A percentile compares a stretch with the other conserved stretches of the same genome.
Evolutionary conservation across 1,140 invertebrate species (phyloP).

Genomic region (Varroa destructor): DNA sequence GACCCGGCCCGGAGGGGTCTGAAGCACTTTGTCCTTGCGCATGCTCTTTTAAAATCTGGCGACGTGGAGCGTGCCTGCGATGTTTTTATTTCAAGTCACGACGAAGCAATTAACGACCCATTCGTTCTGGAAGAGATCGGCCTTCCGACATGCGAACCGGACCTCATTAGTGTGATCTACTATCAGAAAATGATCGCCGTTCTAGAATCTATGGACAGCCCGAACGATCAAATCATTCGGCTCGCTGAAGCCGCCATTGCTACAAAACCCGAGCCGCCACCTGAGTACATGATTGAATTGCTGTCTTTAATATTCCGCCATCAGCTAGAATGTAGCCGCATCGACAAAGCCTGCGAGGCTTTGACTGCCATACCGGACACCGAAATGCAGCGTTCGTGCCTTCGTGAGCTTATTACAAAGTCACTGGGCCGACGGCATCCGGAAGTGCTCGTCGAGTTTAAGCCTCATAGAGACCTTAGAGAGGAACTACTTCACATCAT

Average conservation of each 20-base stretch:
- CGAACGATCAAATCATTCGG: slow-evolving; percentile 3
- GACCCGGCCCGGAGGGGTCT: slow-evolving; percentile 6
- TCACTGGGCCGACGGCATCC: background rate
- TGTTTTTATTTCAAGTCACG: slow-evolving; percentile 13
- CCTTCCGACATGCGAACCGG: background rate
- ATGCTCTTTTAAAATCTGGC: slow-evolving; percentile 14
- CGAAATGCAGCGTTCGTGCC: slow-evolving; percentile 9
- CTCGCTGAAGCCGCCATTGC: slow-evolving; percentile 7
- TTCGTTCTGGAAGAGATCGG: slow-evolving; percentile 18
- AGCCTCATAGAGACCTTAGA: background rate
- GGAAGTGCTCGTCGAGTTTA: slow-evolving; percentile 3
- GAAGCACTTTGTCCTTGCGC: slow-evolving; percentile 14
- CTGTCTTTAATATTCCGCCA: slow-evolving; percentile 15
- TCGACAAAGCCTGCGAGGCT: background rate
- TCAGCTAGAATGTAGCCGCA: background rate
- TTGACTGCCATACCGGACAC: background rate
- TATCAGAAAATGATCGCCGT: slow-evolving; percentile 24
- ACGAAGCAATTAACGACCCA: slow-evolving; percentile 6
- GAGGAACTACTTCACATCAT: slow-evolving; percentile 7
- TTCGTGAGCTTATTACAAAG: background rate
- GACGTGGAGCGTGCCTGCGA: slow-evolving; percentile 18
- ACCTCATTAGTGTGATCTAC: slow-evolving; percentile 10
- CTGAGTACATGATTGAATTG: background rate
- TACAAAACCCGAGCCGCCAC: slow-evolving; percentile 4
- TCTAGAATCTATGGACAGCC: slow-evolving; percentile 1